Evolutionary conservation across 2,113 vertebrate genomes (phyloP), one percentile per base, ranked within the genome.

Genomic region (Melanerpes aurifrons): DNA sequence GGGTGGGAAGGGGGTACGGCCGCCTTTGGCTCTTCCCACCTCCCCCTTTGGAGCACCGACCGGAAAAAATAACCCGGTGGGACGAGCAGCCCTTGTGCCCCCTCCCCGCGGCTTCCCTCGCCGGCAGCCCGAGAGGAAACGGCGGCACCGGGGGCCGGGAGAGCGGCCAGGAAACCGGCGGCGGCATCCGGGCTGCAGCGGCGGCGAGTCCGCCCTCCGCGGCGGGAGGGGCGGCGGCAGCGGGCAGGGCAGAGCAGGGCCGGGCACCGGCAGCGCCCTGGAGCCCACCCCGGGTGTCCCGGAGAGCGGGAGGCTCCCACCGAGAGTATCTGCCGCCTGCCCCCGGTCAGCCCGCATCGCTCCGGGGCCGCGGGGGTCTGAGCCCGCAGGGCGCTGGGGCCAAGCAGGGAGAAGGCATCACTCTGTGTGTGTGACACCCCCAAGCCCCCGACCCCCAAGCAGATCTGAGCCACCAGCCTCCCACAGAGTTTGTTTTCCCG

Each of bases 1-100:
- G 48, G 75, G 69, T 1, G 53, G 54, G 43, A 17, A 37, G 22
- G 81, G 86, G 77, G 47, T 19, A 57, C 62, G 40, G 63, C 63
- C 66, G 92, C 77, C 20, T 79, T 67, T 67, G 58, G 87, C 72
- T 82, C 82, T 78, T 84, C 87, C 95, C 94, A 77, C 85, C 92
- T 37, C 73, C 86, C 70, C 28, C 80, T 48, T 77, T 16, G 86
- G 56, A 62, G 71, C 83, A 12, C 40, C 22, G 76, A 66, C 87
- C 59, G 91, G 93, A 94, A 92, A 90, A 85, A 91, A 86, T 70
- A 93, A 84, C 15, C n/a, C 80, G 54, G 15, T 22, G 63, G 79
- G 92, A 53, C 37, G 15, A 64, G 78, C 43, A 82, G 54, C 21
- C 32, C 29, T 48, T 3, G 22, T 59, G 53, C 73, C 43, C 87